Base-by-base conservation (phyloP, 2,888 invertebrate genomes). In the Platycnemis pennipes region DNA sequence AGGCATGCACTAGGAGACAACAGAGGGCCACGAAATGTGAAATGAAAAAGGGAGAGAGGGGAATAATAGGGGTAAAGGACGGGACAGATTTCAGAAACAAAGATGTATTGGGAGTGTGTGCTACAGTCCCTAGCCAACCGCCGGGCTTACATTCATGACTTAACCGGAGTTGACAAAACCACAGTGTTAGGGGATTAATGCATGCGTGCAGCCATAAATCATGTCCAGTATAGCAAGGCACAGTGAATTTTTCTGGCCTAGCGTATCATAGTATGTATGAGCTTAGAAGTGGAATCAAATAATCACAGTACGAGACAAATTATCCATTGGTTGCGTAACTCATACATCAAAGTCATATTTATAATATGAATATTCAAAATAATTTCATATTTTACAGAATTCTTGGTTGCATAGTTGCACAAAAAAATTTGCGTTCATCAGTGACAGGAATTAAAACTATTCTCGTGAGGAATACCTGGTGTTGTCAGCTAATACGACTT, bases 141-240 rank as follows among this genome's bases (percentile, higher is more conserved):
- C 31, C 37, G 31, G 37, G 16, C 31, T 13, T 16, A 77, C 77
- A 37, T 37, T 31, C 37, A 37, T 26, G 77, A 37, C 77, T 37
- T 37, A 77, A 37, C 37, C 77, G 13, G 77, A 77, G 77, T 77
- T 77, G 77, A 77, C 31, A 77, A 77, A 37, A 77, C 77, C 77
- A 77, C 31, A 31, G 37, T 37, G 37, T 37, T 77, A 11, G 77
- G 77, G 37, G 77, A 37, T 63, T 2, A 63, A 26, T 22, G 63
- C 26, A 11, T 77, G 8, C 37, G 37, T 3, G 37, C 13, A 77
- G 31, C 77, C 8, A 77, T 77, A 77, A 77, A 77, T 77, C 31
- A 7, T 77, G 77, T 31, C 37, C 16, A 11, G 2, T 11, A 4
- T 11, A 37, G 63, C 4, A 63, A 7, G 26, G n/a, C 26, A 26